Percentiles rank a stretch among this genome's conserved stretches.
These are phyloP conservation scores for Beris morrisii DNA, from an alignment of 2,888 invertebrate genomes.

Conservation along the genomic window DNA sequence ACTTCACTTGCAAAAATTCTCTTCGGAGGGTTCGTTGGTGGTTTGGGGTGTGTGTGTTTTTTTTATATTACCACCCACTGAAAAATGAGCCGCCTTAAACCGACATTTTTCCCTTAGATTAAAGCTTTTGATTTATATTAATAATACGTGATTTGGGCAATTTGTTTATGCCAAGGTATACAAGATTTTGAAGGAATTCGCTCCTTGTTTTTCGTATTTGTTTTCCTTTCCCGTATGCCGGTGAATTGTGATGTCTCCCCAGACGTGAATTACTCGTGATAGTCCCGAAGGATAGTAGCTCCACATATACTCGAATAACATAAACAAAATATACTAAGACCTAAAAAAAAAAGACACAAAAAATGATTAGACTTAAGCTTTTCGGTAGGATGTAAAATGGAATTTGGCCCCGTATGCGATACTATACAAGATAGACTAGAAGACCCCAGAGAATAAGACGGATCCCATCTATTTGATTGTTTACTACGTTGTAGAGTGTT, in stretches of 20 bases:
- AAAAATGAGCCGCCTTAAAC: slow-evolving; percentile 33
- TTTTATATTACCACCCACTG: background rate
- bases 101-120: slow-evolving; percentile 32
- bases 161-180: slow-evolving; percentile 31
- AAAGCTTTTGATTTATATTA: slow-evolving; percentile 34
- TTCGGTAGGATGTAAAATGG: slow-evolving; percentile 4
- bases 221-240: slow-evolving; percentile 8
- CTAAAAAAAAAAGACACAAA: background rate
- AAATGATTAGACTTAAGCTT: slow-evolving; percentile 16
- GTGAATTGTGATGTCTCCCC: slow-evolving; percentile 26
- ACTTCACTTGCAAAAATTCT: slow-evolving; percentile 16
- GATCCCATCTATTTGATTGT: slow-evolving; percentile 8
- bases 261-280: slow-evolving; percentile 26
- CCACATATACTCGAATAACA: background rate
- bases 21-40: background rate
- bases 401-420: background rate
- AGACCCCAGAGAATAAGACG: slow-evolving; percentile 11
- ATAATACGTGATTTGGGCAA: slow-evolving; percentile 34
- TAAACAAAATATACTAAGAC: slow-evolving; percentile 1
- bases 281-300: background rate
- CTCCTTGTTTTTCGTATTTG: background rate
- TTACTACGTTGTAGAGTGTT: slow-evolving; percentile 7
- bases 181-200: slow-evolving; percentile 22
- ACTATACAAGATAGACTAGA: background rate
- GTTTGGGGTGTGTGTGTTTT: slow-evolving; percentile 6